phyloP scores from a whole-genome alignment of 2,797 vertebrate genomes.

The Syngnathus rostellatus region DNA sequence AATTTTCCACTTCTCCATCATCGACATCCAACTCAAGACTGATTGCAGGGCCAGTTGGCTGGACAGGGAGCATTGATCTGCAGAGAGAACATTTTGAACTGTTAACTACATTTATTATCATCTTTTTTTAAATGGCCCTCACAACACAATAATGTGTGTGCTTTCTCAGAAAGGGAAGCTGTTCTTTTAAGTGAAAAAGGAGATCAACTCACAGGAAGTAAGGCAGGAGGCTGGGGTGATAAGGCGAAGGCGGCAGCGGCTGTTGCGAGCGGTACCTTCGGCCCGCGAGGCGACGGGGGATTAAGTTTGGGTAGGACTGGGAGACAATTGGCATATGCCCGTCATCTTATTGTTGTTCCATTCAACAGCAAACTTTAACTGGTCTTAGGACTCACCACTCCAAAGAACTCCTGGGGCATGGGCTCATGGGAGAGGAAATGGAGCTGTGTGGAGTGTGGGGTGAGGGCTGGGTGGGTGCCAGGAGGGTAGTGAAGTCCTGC shows the following conservation, averaged over 20 bases:
- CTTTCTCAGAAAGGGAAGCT: not conserved
- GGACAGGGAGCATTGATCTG: slow-evolving; percentile 97
- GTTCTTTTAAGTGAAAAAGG: not conserved
- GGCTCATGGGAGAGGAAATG: slow-evolving; percentile 94
- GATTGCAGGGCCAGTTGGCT: slow-evolving; percentile 92
- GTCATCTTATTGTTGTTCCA: not conserved
- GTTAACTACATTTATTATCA: not conserved
- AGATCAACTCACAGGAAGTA: slow-evolving; percentile 90
- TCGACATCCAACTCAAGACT: slow-evolving; percentile 97
- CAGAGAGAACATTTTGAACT: slow-evolving; percentile 2
- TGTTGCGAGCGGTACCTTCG: slow-evolving; percentile 92
- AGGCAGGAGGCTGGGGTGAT: slow-evolving; percentile 94
- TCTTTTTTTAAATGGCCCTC: not conserved
- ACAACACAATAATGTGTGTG: too few relatives aligned
- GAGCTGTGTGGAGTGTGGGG: slow-evolving; percentile 83
- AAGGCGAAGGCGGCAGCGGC: slow-evolving; percentile 86
- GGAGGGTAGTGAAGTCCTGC: slow-evolving; percentile 88
- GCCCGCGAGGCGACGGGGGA: slow-evolving; percentile 89
- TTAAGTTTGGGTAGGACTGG: slow-evolving; percentile 92
- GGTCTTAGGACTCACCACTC: slow-evolving; percentile 78
- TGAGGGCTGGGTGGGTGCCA: slow-evolving; percentile 73
- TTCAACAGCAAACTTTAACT: not conserved
- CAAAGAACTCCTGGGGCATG: slow-evolving; percentile 91
- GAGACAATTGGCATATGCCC: slow-evolving; percentile 2
- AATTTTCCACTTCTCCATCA: slow-evolving; percentile 98